Base-by-base conservation (phyloP, 2,888 invertebrate species). In the Callyntrura guangdongensis region DNA sequence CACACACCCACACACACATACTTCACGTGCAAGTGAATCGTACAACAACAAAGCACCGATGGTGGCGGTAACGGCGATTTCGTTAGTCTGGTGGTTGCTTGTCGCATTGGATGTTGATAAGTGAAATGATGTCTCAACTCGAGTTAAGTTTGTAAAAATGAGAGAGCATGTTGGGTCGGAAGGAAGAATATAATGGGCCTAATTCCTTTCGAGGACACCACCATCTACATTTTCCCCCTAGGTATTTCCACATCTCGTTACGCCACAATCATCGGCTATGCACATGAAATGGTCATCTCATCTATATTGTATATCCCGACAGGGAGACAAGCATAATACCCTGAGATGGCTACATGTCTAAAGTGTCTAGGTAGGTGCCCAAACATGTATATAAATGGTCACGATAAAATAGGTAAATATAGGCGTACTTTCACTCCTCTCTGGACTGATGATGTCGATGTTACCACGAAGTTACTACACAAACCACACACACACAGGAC, bases 41-140 rank as follows among this genome's bases (percentile, higher is more conserved):
- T 67, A 67, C 6, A 17, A 67, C 22, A 20, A 61, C 14, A 9
- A 6, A 17, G 69, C n/a, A n/a, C n/a, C 67, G 36, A 27, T 27
- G 14, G 5, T 67, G 27, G 45, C 17, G 47, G n/a, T 49, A 74
- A 45, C 17, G 72, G 72, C n/a, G n/a, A 74, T 74, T 79, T 53
- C 36, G 36, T 8, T 45, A 36, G 36, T 12, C n/a, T 36, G 69
- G n/a, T 14, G 53, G 17, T 17, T 59, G n/a, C n/a, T 36, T 14
- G 69, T 20, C 27, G 22, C 47, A 45, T 9, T 12, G 49, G 36
- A 27, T 53, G 69, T 74, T 85, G 74, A 12, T 27, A 67, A 88
- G n/a, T 72, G 88, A 82, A 87, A 81, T 87, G 87, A 87, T 88
- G 88, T 82, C 82, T 88, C 88, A 79, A 86, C 77, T 86, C 14